phyloP scores from a whole-genome alignment of 2,113 vertebrate species.

The Ptyas mucosa region DNA sequence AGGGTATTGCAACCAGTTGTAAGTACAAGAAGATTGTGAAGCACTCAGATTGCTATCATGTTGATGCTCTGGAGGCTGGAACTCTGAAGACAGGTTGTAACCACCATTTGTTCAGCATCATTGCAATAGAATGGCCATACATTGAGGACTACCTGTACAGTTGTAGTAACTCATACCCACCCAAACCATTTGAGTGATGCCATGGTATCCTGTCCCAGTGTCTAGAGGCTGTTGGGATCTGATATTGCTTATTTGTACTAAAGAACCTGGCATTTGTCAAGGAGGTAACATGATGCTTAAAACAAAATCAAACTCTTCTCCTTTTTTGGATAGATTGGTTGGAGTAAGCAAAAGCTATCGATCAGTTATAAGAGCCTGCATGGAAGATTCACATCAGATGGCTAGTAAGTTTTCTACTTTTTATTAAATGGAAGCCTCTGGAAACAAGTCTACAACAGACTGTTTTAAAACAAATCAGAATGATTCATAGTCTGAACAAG shows the following conservation, averaged over 20 bases:
- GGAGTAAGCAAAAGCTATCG: slow-evolving; percentile 96
- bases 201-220: neutral
- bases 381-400: slow-evolving; percentile 90
- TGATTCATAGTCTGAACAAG: neutral
- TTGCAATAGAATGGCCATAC: neutral
- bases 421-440: neutral
- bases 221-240: neutral
- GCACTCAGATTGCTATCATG: neutral
- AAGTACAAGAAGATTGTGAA: neutral
- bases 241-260: neutral
- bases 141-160: neutral
- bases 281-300: neutral
- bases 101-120: neutral
- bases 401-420: slow-evolving; percentile 69
- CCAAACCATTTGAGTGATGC: neutral
- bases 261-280: neutral
- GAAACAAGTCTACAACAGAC: neutral
- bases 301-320: neutral
- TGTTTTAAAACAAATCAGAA: neutral
- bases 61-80: neutral
- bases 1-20: neutral
- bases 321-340: slow-evolving; percentile 78
- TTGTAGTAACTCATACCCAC: neutral
- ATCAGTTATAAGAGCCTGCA: slow-evolving; percentile 91
- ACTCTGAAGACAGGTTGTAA: neutral